Evolutionary conservation across 2,113 vertebrate species (phyloP).

Genomic region (Peucedramus taeniatus): DNA sequence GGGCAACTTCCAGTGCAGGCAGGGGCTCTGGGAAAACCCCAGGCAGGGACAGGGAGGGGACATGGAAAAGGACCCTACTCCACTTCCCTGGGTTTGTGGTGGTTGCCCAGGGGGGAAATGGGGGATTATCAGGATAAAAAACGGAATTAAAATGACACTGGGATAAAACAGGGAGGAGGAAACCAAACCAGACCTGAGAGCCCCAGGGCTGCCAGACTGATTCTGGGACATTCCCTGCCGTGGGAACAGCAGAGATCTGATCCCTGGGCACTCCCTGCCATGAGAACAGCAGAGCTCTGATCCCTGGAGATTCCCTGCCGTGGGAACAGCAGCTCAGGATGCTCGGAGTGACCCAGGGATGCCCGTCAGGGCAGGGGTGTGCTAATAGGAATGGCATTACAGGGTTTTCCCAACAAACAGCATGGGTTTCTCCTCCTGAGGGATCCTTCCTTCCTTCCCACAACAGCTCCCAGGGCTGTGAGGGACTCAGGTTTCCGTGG

Average conservation of each 20-base stretch:
- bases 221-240: background rate
- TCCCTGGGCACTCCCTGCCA: background rate
- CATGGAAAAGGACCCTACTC: background rate
- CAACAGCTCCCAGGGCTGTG: background rate
- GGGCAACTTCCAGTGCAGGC: background rate
- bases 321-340: background rate
- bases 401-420: background rate
- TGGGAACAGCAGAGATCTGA: background rate
- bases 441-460: background rate
- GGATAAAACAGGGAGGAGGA: background rate
- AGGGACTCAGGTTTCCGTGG: background rate
- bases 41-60: background rate
- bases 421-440: accelerated
- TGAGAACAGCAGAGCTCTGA: background rate
- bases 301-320: no score
- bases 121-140: background rate
- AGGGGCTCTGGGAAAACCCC: background rate
- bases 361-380: background rate
- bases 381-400: accelerated
- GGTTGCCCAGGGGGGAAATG: background rate
- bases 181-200: background rate
- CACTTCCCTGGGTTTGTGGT: accelerated
- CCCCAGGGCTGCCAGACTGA: background rate
- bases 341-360: background rate
- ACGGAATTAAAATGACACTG: accelerated